Evolutionary conservation across 2,113 vertebrate genomes (phyloP), one percentile per base, ranked within the genome.

Genomic region (Pluvianellus socialis): DNA sequence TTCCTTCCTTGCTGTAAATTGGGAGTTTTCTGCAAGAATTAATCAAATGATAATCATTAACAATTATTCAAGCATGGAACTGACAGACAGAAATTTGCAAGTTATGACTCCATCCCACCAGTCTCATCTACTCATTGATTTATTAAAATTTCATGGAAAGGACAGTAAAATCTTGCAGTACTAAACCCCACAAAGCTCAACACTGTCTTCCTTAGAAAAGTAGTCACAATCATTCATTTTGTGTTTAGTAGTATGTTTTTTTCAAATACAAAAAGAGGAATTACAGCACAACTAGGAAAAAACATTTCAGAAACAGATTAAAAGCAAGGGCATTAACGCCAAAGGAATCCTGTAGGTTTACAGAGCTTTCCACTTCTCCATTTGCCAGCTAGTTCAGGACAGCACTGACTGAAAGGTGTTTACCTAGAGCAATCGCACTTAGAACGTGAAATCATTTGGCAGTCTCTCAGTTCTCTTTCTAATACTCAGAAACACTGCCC

Each of bases 71-170:
- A 83, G 79, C 76, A 83, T 38, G 33, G 56, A 97, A 94, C 40
- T 94, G 71, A 95, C 94, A 96, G 80, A 76, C 33, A 96, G 92
- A 96, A 89, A 95, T 93, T 94, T 96, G 21, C 61, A 91, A 92
- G 68, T 92, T 96, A 96, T 91, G 71, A 90, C 63, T 97, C 61
- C 80, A 93, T 95, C 90, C 86, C 66, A 94, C 42, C 26, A 95
- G 63, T 76, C 77, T 96, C 72, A 45, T 97, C 88, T 97, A 56
- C 65, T 96, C 79, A 66, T 75, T 93, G 82, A 95, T 97, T 92
- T 95, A 96, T 96, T 95, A 96, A 93, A 96, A 95, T 92, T 90
- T 95, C 56, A 81, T 84, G 22, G 61, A 80, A 95, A 94, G 55
- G 30, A 91, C 71, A 97, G 86, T 59, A 94, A 76, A 88, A 73